Evolutionary conservation across 1,140 invertebrate species (phyloP).

Genomic region (Zelostemma sp.): DNA sequence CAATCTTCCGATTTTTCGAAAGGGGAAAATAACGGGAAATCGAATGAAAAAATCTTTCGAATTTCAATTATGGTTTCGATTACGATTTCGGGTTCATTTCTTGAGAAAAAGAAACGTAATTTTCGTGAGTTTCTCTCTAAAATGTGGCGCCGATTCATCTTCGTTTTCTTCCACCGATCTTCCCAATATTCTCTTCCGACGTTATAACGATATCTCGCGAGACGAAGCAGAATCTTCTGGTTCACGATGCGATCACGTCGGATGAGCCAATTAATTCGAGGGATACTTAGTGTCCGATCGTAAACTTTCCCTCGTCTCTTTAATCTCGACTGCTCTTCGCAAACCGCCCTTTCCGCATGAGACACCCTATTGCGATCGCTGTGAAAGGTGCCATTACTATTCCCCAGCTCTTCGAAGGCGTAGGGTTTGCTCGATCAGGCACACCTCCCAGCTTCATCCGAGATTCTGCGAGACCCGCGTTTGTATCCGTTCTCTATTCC

Average conservation of each 20-base stretch:
- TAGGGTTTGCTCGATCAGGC: conserved; percentile 16
- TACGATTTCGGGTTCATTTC: no score
- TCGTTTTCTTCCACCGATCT: neutral
- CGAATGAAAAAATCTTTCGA: no score
- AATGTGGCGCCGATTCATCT: no score
- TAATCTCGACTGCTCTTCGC: conserved; percentile 34
- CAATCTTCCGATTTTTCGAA: no score
- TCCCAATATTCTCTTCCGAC: neutral
- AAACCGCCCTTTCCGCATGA: conserved; percentile 40
- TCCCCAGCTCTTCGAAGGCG: conserved; percentile 30
- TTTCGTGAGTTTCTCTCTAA: no score
- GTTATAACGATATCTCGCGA: conserved; percentile 13
- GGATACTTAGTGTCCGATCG: conserved; percentile 43
- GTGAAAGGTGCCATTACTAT: conserved; percentile 36
- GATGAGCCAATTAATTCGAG: conserved; percentile 58
- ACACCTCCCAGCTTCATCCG: conserved; percentile 22
- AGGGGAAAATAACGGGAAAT: no score
- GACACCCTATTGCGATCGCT: conserved; percentile 39
- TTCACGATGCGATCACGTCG: conserved; percentile 40
- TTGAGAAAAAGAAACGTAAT: no score
- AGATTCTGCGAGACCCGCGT: conserved; percentile 25
- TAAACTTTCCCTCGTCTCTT: conserved; percentile 48
- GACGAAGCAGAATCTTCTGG: conserved; percentile 20
- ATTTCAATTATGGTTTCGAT: no score
- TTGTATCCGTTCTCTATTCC: conserved; percentile 15